Evolutionary conservation across 2,113 vertebrate species (phyloP).

Genomic region (Rhynchopsitta pachyrhyncha): DNA sequence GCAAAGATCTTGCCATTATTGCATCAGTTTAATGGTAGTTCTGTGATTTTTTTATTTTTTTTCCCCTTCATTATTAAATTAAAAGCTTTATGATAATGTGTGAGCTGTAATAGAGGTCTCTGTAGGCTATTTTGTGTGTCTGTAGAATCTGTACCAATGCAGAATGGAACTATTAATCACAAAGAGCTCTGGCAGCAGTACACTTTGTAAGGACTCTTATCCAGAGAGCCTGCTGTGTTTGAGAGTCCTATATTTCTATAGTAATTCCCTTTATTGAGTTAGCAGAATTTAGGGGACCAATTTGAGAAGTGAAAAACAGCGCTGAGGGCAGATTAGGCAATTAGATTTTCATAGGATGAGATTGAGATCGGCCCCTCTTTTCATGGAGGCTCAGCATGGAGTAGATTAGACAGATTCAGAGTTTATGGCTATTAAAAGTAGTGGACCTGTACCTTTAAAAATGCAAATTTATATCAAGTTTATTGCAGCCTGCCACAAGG

Average conservation of each 20-base stretch:
- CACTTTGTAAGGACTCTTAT: not conserved
- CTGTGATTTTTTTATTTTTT: not conserved
- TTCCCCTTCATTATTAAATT: not conserved
- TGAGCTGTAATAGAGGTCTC: not conserved
- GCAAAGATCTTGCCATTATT: not conserved
- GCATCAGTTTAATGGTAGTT: not conserved
- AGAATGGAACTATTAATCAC: constrained; percentile 17
- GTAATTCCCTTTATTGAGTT: not conserved
- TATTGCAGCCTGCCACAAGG: not conserved
- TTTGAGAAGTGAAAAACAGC: constrained; percentile 16
- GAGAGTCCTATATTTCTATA: constrained; percentile 13
- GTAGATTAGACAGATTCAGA: constrained; percentile 5
- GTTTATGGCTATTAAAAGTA: constrained; percentile 5
- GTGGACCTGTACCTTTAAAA: constrained; percentile 24
- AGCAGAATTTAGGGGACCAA: constrained; percentile 20
- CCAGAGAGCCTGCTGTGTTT: not conserved
- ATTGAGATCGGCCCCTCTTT: not conserved
- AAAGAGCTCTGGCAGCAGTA: not conserved
- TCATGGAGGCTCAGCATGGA: not conserved
- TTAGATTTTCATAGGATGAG: not conserved
- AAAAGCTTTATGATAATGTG: not conserved
- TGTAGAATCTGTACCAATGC: not conserved
- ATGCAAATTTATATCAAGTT: not conserved
- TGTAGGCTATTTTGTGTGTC: constrained; percentile 13
- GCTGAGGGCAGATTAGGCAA: not conserved